Conservation (phyloP, 1,140 invertebrate genomes). For the Drosophila asahinai region DNA sequence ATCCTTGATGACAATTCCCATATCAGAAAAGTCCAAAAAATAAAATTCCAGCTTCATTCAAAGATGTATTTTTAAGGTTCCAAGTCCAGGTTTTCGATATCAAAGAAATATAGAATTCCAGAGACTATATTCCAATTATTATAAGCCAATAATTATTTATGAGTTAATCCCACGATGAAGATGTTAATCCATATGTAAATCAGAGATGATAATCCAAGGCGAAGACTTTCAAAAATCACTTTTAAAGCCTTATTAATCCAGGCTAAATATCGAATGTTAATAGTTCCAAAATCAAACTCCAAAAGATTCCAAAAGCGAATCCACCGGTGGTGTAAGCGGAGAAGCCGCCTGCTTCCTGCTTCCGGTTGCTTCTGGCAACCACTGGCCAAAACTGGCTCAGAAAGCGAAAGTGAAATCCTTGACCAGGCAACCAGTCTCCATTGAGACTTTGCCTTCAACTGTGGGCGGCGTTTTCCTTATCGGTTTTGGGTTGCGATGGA, state of each 20-base stretch:
- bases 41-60: too few species aligned
- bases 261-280: not conserved
- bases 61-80: not conserved
- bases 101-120: not conserved
- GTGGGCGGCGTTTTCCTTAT: conserved; percentile 10
- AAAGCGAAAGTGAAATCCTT: conserved; percentile 78
- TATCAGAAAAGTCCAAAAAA: too few species aligned
- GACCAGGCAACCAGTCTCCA: conserved; percentile 23
- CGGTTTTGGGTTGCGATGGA: conserved; percentile 12
- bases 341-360: conserved; percentile 58
- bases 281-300: not conserved
- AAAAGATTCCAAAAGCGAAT: not conserved
- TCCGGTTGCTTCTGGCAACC: conserved; percentile 71
- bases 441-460: conserved; percentile 8
- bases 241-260: not conserved
- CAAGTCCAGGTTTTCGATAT: too few species aligned
- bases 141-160: not conserved
- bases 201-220: too few species aligned
- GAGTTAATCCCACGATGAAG: not conserved
- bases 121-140: too few species aligned
- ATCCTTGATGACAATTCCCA: not conserved
- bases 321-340: conserved; percentile 48
- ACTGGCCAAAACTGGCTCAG: conserved; percentile 31
- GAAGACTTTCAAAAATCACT: not conserved
- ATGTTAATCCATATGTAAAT: not conserved